Evolutionary conservation across 2,113 vertebrate genomes (phyloP), one percentile per base, ranked within the genome.

Genomic region (Anser cygnoides): DNA sequence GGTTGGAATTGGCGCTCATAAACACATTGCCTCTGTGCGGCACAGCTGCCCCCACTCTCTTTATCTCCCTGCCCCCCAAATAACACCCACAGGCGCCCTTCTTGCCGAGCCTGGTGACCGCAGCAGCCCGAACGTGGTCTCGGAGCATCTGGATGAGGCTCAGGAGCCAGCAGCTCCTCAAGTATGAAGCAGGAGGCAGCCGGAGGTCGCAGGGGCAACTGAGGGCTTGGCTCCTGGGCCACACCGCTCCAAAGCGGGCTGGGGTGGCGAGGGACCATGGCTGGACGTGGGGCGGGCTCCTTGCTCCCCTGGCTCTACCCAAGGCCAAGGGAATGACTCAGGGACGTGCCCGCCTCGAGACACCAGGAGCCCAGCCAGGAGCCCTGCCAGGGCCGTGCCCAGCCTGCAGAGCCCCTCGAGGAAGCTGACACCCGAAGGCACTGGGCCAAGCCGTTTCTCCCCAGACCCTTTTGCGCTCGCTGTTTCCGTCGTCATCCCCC

Each of bases 41-140:
- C 0, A 1, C 0, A 4, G 59, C 74, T 22, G 1, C 57, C 37
- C 44, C 0, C 0, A 3, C 11, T 49, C n/a, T 37, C 5, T 33
- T 44, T 37, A 35, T 17, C 28, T 26, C 78, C 67, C 76, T 81
- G 6, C 37, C 37, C 35, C 83, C 20, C 12, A 71, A 19, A 50
- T 8, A 19, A 9, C 52, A 49, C 20, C 46, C 46, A 49, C 46
- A 49, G 46, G 66, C 21, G 11, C n/a, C 28, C 11, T 65, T 76
- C 52, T n/a, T 17, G 26, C 13, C 25, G 9, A 6, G 19, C 33
- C 22, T 17, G 31, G 58, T 16, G 35, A 14, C 7, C 3, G 0
- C 21, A 54, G 18, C 41, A 11, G 33, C 55, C 7, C 2, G 22
- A 37, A 25, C 8, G 1, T 35, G 33, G n/a, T 58, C 70, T 43